Base-by-base conservation (phyloP, 2,113 vertebrate species). In the Callipepla squamata region DNA sequence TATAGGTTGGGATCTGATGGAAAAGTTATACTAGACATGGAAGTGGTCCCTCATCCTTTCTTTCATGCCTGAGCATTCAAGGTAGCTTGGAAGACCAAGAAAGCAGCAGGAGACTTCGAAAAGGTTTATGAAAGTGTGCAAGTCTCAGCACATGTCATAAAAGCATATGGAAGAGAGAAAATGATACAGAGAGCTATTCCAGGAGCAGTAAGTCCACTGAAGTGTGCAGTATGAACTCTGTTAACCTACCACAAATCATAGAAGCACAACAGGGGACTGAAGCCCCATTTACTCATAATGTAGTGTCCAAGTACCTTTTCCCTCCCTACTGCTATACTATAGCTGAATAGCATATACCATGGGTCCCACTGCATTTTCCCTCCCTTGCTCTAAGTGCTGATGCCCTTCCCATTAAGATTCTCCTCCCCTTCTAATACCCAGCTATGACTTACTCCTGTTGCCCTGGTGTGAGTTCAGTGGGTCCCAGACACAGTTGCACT, bases 261-360 rank as follows among this genome's bases (percentile, higher is more conserved):
- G 22, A 80, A 18, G 38, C 58, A 17, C 32, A 2, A 53, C 26
- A 13, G 0, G 7, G 57, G 44, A 75, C 19, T 11, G 11, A 75
- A n/a, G 47, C 4, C 12, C 20, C 23, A 11, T 22, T 0, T 0
- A 0, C 42, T 47, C 38, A 40, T 59, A 61, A 58, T 4, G 16
- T 14, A 36, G 36, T 11, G 18, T 51, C 57, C 59, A 69, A 62
- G 50, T 86, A 55, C n/a, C 40, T 66, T 58, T 61, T 65, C 63
- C 25, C 62, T 72, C 21, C 38, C 47, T 2, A 0, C 34, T 47
- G 25, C 0, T 23, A 12, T 16, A 63, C 2, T 14, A 20, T 25
- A 78, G 51, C 26, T 53, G 51, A 9, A 30, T 30, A 28, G 26
- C 28, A 53, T 28, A 17, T 53, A 53, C 34, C 30, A 18, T 1